Conservation (phyloP, 2,113 vertebrate genomes). For the Arizona elegans region DNA sequence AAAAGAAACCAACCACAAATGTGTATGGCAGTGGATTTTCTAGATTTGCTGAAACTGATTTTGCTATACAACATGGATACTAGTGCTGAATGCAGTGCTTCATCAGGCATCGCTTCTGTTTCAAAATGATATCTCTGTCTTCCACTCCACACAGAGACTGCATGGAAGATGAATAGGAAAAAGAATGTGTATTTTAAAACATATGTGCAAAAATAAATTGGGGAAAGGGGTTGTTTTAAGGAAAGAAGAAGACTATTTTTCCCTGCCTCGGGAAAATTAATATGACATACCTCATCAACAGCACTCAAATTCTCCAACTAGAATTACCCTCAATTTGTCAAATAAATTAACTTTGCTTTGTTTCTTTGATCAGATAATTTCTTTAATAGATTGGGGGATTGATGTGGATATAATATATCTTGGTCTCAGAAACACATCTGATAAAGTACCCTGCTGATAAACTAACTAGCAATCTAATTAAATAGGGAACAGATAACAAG, state of each 20-base stretch:
- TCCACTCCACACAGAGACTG: neutral
- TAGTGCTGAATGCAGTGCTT: neutral
- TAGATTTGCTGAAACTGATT: neutral
- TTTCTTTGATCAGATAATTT: neutral
- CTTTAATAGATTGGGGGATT: neutral
- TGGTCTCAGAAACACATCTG: neutral
- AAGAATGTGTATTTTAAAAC: neutral
- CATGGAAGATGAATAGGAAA: neutral
- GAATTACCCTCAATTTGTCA: neutral
- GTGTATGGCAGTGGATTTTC: neutral
- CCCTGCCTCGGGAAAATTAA: neutral
- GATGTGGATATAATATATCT: neutral
- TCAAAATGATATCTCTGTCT: neutral
- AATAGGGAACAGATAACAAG: neutral
- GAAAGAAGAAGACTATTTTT: neutral
- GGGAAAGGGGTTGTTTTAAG: neutral
- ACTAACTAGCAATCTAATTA: neutral
- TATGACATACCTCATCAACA: neutral
- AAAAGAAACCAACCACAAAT: neutral
- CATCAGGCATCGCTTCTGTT: neutral
- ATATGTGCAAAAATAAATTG: neutral
- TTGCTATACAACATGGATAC: neutral
- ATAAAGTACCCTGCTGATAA: neutral
- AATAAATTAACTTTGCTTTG: neutral
- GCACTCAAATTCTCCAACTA: neutral